These are phyloP conservation scores for Columba guinea DNA, from an alignment of 2,797 vertebrate genomes.

Conservation along the genomic window DNA sequence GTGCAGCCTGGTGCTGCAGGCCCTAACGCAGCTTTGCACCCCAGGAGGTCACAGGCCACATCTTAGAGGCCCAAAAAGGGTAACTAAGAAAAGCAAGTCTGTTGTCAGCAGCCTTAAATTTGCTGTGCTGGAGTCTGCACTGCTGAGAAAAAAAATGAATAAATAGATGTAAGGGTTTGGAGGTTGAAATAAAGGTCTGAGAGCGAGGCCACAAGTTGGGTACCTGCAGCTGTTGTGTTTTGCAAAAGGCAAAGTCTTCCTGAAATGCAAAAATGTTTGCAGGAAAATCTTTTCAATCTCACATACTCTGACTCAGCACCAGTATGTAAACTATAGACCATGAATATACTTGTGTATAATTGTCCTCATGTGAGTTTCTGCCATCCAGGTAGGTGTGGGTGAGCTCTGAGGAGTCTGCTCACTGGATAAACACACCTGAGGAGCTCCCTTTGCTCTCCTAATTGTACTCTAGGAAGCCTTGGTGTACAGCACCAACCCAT, in stretches of 20 bases:
- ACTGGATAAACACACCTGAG: not conserved
- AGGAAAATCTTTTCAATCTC: not conserved
- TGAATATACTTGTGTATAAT: not conserved
- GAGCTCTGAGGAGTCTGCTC: not conserved
- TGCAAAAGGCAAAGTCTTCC: not conserved
- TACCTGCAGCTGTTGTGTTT: not conserved
- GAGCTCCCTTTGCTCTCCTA: not conserved
- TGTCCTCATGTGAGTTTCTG: not conserved
- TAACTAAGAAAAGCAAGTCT: slow-evolving; percentile 9
- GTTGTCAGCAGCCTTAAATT: not conserved
- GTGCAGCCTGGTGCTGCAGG: rapidly evolving
- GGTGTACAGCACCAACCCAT: not conserved
- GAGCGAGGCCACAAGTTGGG: not conserved
- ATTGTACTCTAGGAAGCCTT: not conserved
- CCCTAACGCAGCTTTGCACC: not conserved
- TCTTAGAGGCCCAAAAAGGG: not conserved
- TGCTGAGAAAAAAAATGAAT: not conserved
- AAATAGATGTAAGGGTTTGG: not conserved
- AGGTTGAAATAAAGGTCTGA: not conserved
- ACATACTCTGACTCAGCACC: not conserved
- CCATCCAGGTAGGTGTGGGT: not conserved
- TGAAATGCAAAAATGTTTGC: not conserved
- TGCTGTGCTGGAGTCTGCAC: not conserved
- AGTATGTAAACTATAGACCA: not conserved
- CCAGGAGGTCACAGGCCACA: not conserved